These are phyloP conservation scores for Plagodis dolabraria DNA, from an alignment of 2,888 invertebrate genomes.

Conservation along the genomic window DNA sequence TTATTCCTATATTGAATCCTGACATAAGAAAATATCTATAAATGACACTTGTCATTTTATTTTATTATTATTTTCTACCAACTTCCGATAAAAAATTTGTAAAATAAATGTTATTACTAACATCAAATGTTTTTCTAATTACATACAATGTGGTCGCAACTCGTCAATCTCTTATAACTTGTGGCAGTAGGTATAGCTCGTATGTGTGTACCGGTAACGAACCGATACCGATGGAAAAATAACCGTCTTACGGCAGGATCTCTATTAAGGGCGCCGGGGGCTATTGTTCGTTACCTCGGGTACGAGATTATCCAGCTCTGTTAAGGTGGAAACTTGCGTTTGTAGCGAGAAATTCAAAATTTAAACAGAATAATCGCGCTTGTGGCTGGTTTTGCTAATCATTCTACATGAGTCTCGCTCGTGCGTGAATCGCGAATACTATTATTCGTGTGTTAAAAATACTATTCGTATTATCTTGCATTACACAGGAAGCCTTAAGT, in stretches of 20 bases:
- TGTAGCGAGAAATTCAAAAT: no score
- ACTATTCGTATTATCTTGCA: no score
- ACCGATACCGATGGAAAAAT: slow-evolving; percentile 44
- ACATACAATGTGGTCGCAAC: no score
- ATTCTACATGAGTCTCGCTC: no score
- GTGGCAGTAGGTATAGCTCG: slow-evolving; percentile 1
- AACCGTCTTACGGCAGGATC: slow-evolving; percentile 6
- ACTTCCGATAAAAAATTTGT: background rate
- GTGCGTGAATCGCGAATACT: no score
- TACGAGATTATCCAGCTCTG: slow-evolving; percentile 1
- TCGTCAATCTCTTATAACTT: slow-evolving; percentile 3
- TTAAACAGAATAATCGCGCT: background rate
- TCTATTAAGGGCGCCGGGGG: slow-evolving; percentile 11
- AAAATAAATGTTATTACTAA: background rate
- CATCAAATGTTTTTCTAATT: no score
- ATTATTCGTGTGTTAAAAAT: no score
- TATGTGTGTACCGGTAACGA: slow-evolving; percentile 45
- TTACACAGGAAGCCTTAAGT: no score
- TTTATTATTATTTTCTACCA: no score
- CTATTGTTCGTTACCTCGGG: slow-evolving; percentile 31
- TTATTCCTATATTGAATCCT: no score
- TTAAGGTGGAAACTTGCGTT: background rate
- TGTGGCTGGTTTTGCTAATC: background rate
- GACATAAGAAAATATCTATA: no score
- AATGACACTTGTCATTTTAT: no score